A percentile compares a stretch with the other conserved stretches of the same genome.
Conservation (phyloP, 2,888 invertebrate species). For the Trissolcus brochymenae region DNA sequence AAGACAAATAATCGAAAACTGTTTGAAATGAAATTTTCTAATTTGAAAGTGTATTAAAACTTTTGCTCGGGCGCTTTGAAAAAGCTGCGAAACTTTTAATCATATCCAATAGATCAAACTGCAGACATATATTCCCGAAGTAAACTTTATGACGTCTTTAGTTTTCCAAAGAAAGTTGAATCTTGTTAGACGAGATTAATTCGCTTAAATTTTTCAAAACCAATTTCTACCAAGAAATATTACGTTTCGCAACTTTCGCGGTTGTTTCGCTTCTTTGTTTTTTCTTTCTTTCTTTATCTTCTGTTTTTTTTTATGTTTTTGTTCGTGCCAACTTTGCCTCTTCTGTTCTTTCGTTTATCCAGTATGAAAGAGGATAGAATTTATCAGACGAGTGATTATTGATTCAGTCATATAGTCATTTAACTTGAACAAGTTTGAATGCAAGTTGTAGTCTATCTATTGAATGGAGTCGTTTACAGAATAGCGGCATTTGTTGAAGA, state of each 20-base stretch:
- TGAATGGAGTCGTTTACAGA: slow-evolving; percentile 19
- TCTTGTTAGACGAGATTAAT: slow-evolving; percentile 35
- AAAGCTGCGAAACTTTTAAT: slow-evolving; percentile 43
- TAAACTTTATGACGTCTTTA: slow-evolving; percentile 42
- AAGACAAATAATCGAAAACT: slow-evolving; percentile 16
- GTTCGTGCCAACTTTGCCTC: neutral
- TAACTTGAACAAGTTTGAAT: slow-evolving; percentile 25
- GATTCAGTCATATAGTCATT: slow-evolving; percentile 34
- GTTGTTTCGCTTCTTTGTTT: neutral
- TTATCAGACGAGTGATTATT: slow-evolving; percentile 29
- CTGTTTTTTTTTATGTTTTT: neutral
- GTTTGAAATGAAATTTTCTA: slow-evolving; percentile 37
- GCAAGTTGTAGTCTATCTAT: slow-evolving; percentile 28
- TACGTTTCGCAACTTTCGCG: neutral
- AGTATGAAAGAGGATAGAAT: slow-evolving; percentile 5
- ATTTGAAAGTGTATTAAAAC: slow-evolving; percentile 47
- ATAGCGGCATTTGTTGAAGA: slow-evolving; percentile 26
- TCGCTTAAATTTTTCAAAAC: slow-evolving; percentile 20
- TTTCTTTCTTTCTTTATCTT: neutral
- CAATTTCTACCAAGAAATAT: slow-evolving; percentile 16
- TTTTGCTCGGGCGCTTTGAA: slow-evolving; percentile 20
- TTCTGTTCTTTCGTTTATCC: neutral
- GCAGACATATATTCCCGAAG: slow-evolving; percentile 34
- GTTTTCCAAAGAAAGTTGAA: slow-evolving; percentile 38
- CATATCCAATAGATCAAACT: slow-evolving; percentile 49